Evolutionary conservation across 2,113 vertebrate genomes (phyloP), one percentile per base, ranked within the genome.

Genomic region (Mormoops blainvillei): DNA sequence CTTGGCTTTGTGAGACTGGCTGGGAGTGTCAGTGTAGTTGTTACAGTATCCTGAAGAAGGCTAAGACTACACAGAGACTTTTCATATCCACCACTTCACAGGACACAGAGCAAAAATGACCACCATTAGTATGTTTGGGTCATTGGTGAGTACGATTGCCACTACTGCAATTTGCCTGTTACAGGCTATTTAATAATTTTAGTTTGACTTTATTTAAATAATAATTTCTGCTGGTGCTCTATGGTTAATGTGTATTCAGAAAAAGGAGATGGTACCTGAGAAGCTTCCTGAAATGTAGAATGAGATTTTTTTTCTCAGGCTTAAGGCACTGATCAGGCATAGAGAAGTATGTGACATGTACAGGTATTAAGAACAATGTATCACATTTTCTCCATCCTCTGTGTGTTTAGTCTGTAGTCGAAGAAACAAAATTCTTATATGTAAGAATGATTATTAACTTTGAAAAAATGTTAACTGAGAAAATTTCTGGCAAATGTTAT

Each of bases 401-500:
- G 31, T 87, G 16, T 89, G 10, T 65, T 94, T 84, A 91, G 24
- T 16, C 43, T 52, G 3, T 61, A 19, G 19, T 93, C 89, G 43
- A 93, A 52, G n/a, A 93, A 41, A 78, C 28, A 87, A 82, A 92
- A 61, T 61, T 84, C 15, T 82, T 82, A 36, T 26, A 48, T 65
- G 58, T 65, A 52, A 89, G 14, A 96, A 48, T 28, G 87, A 9
- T 82, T 81, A 76, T 38, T 92, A 58, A 93, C 9, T 41, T 87
- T 67, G 20, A 38, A 50, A 73, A 95, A 94, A 92, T 89, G 41
- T 92, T 94, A 85, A 78, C 43, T 73, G 74, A 87, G 31, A n/a
- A 63, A 87, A 31, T 94, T 94, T 92, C 28, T 67, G 83, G 36
- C 9, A 83, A 87, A 84, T 33, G 78, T 28, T 91, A 91, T 73